Evolutionary conservation across 2,888 invertebrate genomes (phyloP).

Genomic region (Tolmerus cingulatus): DNA sequence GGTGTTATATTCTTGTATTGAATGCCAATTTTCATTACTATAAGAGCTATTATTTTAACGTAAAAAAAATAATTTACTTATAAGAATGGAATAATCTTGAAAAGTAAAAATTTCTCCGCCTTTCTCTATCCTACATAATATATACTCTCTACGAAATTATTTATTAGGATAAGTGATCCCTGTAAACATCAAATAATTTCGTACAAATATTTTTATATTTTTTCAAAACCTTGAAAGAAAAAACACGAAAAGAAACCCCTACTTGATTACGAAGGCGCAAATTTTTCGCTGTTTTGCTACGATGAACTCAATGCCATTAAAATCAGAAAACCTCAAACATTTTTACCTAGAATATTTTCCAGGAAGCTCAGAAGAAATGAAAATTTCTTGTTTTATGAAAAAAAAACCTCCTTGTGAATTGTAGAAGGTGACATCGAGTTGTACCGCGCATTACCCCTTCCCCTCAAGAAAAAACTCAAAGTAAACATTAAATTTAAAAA

Average conservation of each 20-base stretch:
- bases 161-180: too few relatives aligned
- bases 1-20: too few relatives aligned
- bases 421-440: background rate
- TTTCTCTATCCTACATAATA: too few relatives aligned
- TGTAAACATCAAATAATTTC: background rate
- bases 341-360: background rate
- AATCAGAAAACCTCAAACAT: background rate
- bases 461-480: background rate
- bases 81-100: too few relatives aligned
- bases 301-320: background rate
- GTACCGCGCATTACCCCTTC: background rate
- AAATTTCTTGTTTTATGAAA: background rate
- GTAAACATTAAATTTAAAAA: background rate
- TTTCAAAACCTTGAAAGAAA: background rate
- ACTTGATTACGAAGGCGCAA: background rate
- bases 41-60: too few relatives aligned
- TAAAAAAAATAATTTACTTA: too few relatives aligned
- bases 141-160: too few relatives aligned
- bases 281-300: background rate
- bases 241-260: background rate
- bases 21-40: too few relatives aligned
- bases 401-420: background rate
- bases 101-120: too few relatives aligned
- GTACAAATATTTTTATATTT: background rate
- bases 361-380: background rate